Evolutionary conservation across 2,113 vertebrate species (phyloP).

Genomic region (Micromys minutus): DNA sequence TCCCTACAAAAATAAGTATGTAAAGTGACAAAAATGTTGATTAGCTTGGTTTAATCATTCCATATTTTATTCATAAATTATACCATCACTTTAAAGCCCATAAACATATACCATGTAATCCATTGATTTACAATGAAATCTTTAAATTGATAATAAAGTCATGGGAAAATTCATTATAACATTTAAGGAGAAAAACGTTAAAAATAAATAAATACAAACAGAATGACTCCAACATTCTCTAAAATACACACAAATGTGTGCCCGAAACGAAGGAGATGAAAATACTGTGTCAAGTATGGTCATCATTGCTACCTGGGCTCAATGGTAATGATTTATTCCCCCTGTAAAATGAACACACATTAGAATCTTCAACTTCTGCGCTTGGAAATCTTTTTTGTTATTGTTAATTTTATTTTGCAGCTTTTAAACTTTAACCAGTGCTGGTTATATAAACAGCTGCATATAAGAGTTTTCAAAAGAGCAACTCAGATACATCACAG

Average conservation of each 20-base stretch:
- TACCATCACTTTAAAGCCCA: neutral
- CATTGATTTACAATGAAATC: neutral
- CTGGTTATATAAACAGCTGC: conserved; percentile 5
- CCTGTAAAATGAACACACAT: neutral
- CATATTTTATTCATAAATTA: neutral
- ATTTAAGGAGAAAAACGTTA: conserved; percentile 14
- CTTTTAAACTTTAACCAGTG: conserved; percentile 28
- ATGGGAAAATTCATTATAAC: conserved; percentile 17
- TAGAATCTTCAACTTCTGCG: conserved; percentile 4
- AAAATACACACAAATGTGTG: neutral
- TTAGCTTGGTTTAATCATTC: neutral
- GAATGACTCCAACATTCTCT: neutral
- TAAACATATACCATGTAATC: neutral
- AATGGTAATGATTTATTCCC: neutral
- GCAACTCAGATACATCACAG: neutral
- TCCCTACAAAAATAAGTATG: conserved; percentile 6
- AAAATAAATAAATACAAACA: conserved; percentile 53
- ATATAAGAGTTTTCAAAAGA: conserved; percentile 38
- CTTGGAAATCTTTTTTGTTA: conserved; percentile 2
- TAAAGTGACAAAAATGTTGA: neutral
- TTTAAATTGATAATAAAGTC: neutral
- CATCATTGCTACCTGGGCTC: neutral
- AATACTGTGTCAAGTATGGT: conserved; percentile 17
- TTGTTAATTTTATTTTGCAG: neutral
- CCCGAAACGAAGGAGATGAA: neutral